Evolutionary conservation across 2,113 vertebrate species (phyloP).

Genomic region (Pseudopodoces humilis): DNA sequence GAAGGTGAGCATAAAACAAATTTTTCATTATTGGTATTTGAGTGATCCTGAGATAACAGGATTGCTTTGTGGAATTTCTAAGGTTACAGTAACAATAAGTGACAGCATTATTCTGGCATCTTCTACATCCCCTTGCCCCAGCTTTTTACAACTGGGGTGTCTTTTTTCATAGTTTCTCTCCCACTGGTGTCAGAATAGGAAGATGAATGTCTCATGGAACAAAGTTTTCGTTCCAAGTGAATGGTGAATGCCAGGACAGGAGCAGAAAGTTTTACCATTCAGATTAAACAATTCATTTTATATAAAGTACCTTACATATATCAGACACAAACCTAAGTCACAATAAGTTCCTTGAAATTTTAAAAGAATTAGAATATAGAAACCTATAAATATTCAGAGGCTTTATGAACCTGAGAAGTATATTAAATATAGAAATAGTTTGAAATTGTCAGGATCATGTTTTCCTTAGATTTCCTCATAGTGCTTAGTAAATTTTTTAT

Average conservation of each 20-base stretch:
- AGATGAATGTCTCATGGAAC: not conserved
- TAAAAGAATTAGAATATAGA: not conserved
- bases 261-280: not conserved
- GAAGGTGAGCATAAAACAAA: not conserved
- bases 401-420: not conserved
- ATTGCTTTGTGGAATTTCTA: not conserved
- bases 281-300: not conserved
- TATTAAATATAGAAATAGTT: not conserved
- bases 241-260: not conserved
- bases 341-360: not conserved
- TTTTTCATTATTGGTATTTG: not conserved
- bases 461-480: not conserved
- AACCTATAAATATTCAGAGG: not conserved
- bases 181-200: not conserved
- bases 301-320: not conserved
- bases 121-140: not conserved
- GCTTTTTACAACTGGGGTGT: not conserved
- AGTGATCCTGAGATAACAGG: not conserved
- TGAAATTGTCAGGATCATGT: not conserved
- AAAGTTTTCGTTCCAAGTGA: not conserved
- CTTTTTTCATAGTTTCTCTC: not conserved
- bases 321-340: not conserved
- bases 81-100: not conserved
- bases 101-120: not conserved
- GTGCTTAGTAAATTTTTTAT: not conserved